Conservation (phyloP, 1,140 invertebrate species). For the Drosophila eugracilis region DNA sequence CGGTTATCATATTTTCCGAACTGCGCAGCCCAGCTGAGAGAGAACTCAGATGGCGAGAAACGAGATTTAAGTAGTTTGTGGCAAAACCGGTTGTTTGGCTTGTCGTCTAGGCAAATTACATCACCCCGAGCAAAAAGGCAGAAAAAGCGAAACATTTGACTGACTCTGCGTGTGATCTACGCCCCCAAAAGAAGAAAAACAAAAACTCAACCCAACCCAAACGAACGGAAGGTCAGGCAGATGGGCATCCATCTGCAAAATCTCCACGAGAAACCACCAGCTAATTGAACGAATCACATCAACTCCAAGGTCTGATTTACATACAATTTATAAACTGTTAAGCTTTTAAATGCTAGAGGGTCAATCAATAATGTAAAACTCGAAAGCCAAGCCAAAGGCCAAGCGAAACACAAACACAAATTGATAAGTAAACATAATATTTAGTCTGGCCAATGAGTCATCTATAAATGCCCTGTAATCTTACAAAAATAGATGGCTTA, state of each 20-base stretch:
- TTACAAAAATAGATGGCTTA: conserved; percentile 16
- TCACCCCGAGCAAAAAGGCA: conserved; percentile 51
- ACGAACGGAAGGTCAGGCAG: conserved; percentile 35
- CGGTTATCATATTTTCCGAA: conserved; percentile 39
- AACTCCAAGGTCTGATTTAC: conserved; percentile 39
- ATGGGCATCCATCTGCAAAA: conserved; percentile 62
- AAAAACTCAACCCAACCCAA: conserved; percentile 7
- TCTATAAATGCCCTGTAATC: conserved; percentile 4
- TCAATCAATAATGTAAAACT: conserved; percentile 46
- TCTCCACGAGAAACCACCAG: conserved; percentile 42
- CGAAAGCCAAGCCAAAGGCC: conserved; percentile 38
- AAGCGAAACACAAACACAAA: conserved; percentile 11
- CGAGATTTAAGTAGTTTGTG: conserved; percentile 57
- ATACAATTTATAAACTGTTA: conserved; percentile 26
- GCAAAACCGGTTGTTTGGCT: conserved; percentile 71
- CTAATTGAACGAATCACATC: conserved; percentile 23
- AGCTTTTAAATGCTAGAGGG: conserved; percentile 4
- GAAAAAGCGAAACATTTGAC: conserved; percentile 40
- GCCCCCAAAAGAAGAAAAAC: conserved; percentile 22
- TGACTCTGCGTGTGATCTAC: conserved; percentile 38
- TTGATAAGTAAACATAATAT: conserved; percentile 32
- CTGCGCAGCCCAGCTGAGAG: conserved; percentile 34
- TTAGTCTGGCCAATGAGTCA: conserved; percentile 29
- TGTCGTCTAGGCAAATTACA: conserved; percentile 70
- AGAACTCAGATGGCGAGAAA: conserved; percentile 52